Evolutionary conservation across 2,797 vertebrate species (phyloP).

Genomic region (Gadopsis bispinosus): DNA sequence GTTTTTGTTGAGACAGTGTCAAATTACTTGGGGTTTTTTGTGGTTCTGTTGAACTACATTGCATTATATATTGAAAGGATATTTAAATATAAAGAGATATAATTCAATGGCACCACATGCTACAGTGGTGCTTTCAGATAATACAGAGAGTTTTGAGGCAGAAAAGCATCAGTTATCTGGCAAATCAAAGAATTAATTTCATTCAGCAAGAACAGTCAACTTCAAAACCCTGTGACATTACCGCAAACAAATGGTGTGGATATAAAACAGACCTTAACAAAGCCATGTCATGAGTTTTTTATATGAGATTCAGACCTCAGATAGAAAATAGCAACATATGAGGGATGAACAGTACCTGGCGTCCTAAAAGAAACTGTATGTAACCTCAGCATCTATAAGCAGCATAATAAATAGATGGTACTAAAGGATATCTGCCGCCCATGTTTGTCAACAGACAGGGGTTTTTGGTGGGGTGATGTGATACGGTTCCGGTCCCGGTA

Average conservation of each 20-base stretch:
- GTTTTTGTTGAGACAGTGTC: neutral
- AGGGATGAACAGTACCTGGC: neutral
- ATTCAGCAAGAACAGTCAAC: neutral
- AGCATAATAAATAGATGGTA: neutral
- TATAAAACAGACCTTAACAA: neutral
- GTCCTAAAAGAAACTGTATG: neutral
- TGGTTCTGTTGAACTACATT: neutral
- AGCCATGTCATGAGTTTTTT: neutral
- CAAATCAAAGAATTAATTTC: neutral
- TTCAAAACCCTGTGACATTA: neutral
- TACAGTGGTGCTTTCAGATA: neutral
- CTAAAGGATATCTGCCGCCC: constrained; percentile 97
- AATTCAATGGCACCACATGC: neutral
- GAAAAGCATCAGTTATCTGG: neutral
- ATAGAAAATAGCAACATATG: neutral
- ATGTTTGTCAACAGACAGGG: constrained; percentile 94
- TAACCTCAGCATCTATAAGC: neutral
- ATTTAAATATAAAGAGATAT: neutral
- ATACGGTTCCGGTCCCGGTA: constrained; percentile 94
- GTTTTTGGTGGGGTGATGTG: constrained; percentile 91
- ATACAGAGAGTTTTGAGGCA: neutral
- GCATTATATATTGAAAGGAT: neutral
- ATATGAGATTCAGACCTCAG: constrained; percentile 3
- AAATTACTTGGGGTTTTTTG: neutral
- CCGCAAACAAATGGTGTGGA: neutral